A percentile compares a stretch with the other conserved stretches of the same genome.
Evolutionary conservation across 2,113 vertebrate genomes (phyloP).

Genomic region (Gila orcuttii): DNA sequence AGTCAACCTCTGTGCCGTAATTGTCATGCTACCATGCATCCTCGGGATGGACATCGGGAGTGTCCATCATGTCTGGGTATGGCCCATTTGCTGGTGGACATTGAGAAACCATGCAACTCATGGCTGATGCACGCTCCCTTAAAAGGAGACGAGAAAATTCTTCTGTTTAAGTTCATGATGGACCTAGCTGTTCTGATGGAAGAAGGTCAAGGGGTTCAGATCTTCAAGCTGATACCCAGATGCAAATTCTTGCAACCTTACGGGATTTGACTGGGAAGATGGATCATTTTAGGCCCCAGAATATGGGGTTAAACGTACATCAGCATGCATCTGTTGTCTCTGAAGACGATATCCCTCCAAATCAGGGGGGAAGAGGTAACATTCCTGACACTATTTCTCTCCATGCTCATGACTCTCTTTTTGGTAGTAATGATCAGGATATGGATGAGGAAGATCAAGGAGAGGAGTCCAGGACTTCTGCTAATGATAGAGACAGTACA

Average conservation of each 20-base stretch:
- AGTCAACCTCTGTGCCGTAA: no score
- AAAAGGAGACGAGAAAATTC: not conserved
- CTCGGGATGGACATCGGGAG: no score
- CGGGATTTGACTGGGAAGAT: not conserved
- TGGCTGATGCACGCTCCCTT: not conserved
- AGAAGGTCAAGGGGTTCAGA: not conserved
- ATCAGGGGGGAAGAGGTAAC: not conserved
- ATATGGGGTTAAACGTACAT: not conserved
- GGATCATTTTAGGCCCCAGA: not conserved
- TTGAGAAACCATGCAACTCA: no score
- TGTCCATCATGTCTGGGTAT: no score
- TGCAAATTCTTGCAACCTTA: not conserved
- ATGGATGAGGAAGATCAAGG: not conserved
- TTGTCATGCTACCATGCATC: no score
- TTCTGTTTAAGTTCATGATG: no score
- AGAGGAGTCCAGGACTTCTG: not conserved
- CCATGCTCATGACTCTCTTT: not conserved
- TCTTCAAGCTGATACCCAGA: not conserved
- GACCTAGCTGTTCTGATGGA: not conserved
- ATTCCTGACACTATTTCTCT: not conserved
- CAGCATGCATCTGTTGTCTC: no score
- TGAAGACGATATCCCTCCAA: no score
- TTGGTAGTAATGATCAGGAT: not conserved
- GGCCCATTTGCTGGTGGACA: no score
- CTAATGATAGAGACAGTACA: not conserved